Evolutionary conservation across 2,797 vertebrate species (phyloP), one percentile per base, ranked within the genome.

Genomic region (Spinibarbus caldwelli): DNA sequence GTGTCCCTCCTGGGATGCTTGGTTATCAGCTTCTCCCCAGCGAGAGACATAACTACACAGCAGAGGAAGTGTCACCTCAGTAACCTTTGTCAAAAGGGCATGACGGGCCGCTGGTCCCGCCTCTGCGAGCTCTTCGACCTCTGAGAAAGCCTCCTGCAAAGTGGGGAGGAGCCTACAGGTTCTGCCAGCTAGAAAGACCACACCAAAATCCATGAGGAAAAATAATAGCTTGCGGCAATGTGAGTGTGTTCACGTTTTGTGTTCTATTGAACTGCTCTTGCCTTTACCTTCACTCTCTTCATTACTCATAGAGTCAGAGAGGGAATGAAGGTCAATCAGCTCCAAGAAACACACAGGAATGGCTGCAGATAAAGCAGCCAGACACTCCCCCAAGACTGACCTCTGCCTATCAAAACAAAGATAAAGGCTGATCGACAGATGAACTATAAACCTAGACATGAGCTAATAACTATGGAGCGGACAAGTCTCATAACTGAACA

Each of bases 281-380:
- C 36, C 31, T 73, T 73, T 94, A 99, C 98, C 97, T 92, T 96
- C 93, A 94, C 94, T 94, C 78, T 97, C 96, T 78, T 94, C 86
- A 0, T 92, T 89, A 88, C 91, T 94, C 92, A 94, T 95, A 5
- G 94, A 96, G 77, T 96, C 97, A 91, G 95, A 97, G 93, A 97
- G 94, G 34, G 97, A 98, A 90, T 94, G 94, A 41, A 92, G 90
- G 85, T 97, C 97, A 87, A 95, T 94, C 17, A 97, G 96, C 93
- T 99, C 98, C 93, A 99, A 93, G 93, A 98, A 98, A 45, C 97
- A 96, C 21, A 98, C 96, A 3, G 98, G 98, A 85, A 99, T 97
- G 71, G 96, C 96, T 62, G 95, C 95, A 17, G 97, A 94, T 87
- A 99, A 94, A 54, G 97, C 97, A 36, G 97, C 96, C 23, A 99